Evolutionary conservation across 2,113 vertebrate species (phyloP).

Genomic region (Donacobius atricapilla): DNA sequence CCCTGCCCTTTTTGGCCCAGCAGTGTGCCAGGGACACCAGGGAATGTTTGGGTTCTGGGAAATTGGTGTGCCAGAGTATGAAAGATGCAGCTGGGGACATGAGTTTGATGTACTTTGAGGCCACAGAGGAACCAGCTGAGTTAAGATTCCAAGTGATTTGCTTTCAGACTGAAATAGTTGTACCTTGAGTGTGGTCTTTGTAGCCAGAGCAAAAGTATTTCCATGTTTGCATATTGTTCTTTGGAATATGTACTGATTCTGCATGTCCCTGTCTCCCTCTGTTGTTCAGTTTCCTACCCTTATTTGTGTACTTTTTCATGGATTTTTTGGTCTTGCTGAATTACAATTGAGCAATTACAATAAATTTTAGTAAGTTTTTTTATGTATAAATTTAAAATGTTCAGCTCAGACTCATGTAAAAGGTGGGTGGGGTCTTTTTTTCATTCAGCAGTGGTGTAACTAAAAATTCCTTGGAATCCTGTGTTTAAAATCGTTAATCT

Average conservation of each 20-base stretch:
- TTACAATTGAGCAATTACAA: slow-evolving; percentile 45
- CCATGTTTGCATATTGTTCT: not conserved
- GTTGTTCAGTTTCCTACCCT: slow-evolving; percentile 21
- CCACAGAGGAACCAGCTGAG: not conserved
- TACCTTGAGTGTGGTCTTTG: slow-evolving; percentile 35
- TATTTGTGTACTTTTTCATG: slow-evolving; percentile 25
- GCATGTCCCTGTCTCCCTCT: slow-evolving; percentile 58
- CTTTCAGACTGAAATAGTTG: not conserved
- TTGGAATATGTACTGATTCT: not conserved
- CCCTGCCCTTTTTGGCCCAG: not conserved
- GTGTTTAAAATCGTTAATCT: not conserved
- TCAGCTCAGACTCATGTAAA: slow-evolving; percentile 10
- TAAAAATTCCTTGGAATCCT: slow-evolving; percentile 5
- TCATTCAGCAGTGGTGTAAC: not conserved
- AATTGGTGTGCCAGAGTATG: not conserved
- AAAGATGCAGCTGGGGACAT: not conserved
- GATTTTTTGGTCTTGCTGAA: not conserved
- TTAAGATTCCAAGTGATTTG: not conserved
- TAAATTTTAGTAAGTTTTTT: slow-evolving; percentile 61
- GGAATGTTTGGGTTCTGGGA: not conserved
- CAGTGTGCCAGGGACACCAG: not conserved
- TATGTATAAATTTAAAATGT: slow-evolving; percentile 48
- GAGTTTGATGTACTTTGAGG: not conserved
- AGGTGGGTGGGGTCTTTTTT: not conserved
- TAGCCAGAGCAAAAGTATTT: slow-evolving; percentile 48